These are phyloP conservation scores for Philantomba maxwellii DNA, from an alignment of 2,113 vertebrate species.

Conservation along the genomic window DNA sequence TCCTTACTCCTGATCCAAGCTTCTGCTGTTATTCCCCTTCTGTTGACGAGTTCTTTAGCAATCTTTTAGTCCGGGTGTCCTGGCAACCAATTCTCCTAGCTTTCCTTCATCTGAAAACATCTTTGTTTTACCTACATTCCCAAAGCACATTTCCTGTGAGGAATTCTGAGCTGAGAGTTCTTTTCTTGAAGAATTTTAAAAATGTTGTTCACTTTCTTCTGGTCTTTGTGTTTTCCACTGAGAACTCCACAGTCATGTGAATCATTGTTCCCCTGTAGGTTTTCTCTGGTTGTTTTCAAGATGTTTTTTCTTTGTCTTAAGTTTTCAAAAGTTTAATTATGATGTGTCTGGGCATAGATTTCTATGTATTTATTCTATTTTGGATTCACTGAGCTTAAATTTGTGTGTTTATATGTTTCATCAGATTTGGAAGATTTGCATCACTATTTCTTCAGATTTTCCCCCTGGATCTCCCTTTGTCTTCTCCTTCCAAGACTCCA, in stretches of 20 bases:
- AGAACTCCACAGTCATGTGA: neutral
- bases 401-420: neutral
- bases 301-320: neutral
- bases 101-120: neutral
- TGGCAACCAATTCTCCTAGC: neutral
- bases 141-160: neutral
- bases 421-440: neutral
- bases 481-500: neutral
- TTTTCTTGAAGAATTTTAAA: neutral
- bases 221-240: neutral
- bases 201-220: neutral
- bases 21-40: neutral
- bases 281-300: neutral
- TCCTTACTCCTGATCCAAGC: neutral
- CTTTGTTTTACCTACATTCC: neutral
- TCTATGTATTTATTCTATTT: neutral
- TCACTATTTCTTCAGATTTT: neutral
- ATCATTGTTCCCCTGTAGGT: neutral
- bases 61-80: neutral
- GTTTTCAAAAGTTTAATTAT: neutral
- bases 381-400: neutral
- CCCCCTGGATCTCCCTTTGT: neutral
- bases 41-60: neutral
- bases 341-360: neutral
- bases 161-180: neutral